Base-by-base conservation (phyloP, 2,888 invertebrate species). In the Ditula angustiorana region DNA sequence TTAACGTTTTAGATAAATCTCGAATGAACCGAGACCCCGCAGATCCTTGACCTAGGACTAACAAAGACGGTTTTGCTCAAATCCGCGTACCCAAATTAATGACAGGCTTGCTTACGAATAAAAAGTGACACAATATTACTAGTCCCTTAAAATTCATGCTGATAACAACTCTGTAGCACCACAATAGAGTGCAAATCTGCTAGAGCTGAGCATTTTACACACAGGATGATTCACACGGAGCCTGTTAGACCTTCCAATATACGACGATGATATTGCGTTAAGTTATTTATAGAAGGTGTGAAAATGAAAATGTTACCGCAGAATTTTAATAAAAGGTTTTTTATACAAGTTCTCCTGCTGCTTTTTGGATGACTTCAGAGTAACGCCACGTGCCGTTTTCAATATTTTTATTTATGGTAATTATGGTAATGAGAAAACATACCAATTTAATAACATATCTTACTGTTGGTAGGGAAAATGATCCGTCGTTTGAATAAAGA, bases 261-360 rank as follows among this genome's bases (percentile, higher is more conserved):
- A 16, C 13, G 35, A 5, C 35, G 13, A 16, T 16, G 16, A 13
- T 13, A 13, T 33, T 10, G 16, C 26, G 13, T 24, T 28, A 57
- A n/a, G 10, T 8, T 0, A 16, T 33, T 30, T 5, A 8, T 3
- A 35, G 3, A 19, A n/a, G n/a, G n/a, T n/a, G n/a, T n/a, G 19
- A 10, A 21, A 13, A 19, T 57, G 50, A 57, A 3, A 57, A 33
- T 56, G 16, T n/a, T 19, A 28, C n/a, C n/a, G n/a, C n/a, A n/a
- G n/a, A n/a, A n/a, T n/a, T n/a, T n/a, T n/a, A n/a, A n/a, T n/a
- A n/a, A n/a, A n/a, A n/a, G n/a, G n/a, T n/a, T n/a, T n/a, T n/a
- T n/a, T n/a, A n/a, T n/a, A n/a, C n/a, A n/a, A n/a, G n/a, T n/a
- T n/a, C n/a, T n/a, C n/a, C n/a, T n/a, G n/a, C n/a, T n/a, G n/a